Evolutionary conservation across 1,140 invertebrate species (phyloP).

Genomic region (Theocolax elegans): DNA sequence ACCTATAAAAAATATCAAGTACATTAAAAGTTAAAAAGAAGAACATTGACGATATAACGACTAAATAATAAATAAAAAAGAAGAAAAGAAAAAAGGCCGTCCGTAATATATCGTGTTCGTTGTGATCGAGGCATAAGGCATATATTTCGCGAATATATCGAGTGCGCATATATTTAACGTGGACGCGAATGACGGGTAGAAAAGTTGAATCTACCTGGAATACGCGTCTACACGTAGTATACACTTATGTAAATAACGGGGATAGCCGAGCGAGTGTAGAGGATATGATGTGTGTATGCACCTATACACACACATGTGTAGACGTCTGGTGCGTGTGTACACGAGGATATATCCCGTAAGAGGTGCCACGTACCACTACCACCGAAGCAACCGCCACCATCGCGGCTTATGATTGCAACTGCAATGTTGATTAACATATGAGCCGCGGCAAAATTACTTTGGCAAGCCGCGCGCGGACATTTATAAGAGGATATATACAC

Average conservation of each 20-base stretch:
- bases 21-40: too few species aligned
- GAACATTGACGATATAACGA: too few species aligned
- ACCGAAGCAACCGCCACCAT: background rate
- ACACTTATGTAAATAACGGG: conserved; percentile 27
- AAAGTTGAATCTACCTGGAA: background rate
- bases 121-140: too few species aligned
- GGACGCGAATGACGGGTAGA: too few species aligned
- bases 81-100: too few species aligned
- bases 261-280: background rate
- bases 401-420: conserved; percentile 46
- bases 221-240: background rate
- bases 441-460: conserved; percentile 48
- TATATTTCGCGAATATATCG: too few species aligned
- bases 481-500: background rate
- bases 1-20: too few species aligned
- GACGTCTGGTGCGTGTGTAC: background rate
- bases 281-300: background rate
- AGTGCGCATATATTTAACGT: too few species aligned
- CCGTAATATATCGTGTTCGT: too few species aligned
- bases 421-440: conserved; percentile 53
- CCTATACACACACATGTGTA: background rate
- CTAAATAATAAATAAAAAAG: too few species aligned
- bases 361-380: background rate
- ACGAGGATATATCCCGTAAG: background rate
- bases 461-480: conserved; percentile 17